phyloP scores from a whole-genome alignment of 2,888 invertebrate species.

The Phlogophora meticulosa region DNA sequence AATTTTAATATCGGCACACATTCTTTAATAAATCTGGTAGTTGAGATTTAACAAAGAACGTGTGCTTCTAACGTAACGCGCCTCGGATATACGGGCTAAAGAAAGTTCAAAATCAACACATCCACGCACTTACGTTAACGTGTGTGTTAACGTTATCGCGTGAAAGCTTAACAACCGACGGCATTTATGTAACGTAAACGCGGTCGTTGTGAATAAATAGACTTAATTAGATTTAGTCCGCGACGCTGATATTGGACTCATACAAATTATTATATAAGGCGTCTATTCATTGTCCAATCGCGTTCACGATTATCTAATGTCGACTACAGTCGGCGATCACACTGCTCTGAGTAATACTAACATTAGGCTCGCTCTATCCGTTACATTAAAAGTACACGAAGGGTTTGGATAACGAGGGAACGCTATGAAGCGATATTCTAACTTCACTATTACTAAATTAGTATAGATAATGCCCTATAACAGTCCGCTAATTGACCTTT shows the following conservation, averaged over 20 bases:
- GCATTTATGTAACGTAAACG: conserved; percentile 65
- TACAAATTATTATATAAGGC: conserved; percentile 80
- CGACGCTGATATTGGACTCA: conserved; percentile 74
- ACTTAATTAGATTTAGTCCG: conserved; percentile 75
- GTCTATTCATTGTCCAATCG: conserved; percentile 74
- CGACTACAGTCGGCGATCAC: conserved; percentile 48
- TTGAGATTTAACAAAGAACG: conserved; percentile 37
- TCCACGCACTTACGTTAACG: conserved; percentile 55
- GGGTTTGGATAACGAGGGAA: conserved; percentile 66
- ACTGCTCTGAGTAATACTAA: conserved; percentile 40
- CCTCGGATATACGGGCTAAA: conserved; percentile 28
- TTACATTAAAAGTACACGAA: conserved; percentile 61
- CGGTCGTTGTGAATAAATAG: conserved; percentile 72
- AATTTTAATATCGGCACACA: conserved; percentile 39
- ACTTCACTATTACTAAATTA: conserved; percentile 60
- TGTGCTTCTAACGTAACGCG: conserved; percentile 40
- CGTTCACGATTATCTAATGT: conserved; percentile 54
- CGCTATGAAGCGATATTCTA: conserved; percentile 63
- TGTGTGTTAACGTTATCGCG: conserved; percentile 56
- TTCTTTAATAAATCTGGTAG: conserved; percentile 40
- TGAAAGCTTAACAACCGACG: conserved; percentile 56
- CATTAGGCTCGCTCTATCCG: conserved; percentile 56
- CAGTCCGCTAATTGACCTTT: conserved; percentile 65
- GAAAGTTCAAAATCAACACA: conserved; percentile 64
- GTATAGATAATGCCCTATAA: conserved; percentile 63